phyloP scores from a whole-genome alignment of 2,113 vertebrate species.

The Macaca mulatta region DNA sequence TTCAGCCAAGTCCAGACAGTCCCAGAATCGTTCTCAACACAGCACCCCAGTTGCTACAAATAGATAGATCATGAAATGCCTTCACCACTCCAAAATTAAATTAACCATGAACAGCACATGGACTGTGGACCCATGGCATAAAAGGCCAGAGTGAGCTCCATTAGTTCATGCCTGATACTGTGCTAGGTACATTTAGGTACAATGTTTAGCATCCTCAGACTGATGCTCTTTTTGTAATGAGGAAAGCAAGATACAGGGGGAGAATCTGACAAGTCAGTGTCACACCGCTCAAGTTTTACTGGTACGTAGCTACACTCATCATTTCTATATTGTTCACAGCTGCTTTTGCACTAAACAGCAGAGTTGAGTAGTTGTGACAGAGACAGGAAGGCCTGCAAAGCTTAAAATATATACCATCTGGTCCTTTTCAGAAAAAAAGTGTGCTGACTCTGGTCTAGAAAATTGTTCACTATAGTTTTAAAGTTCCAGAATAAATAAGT shows the following conservation, averaged over 20 bases:
- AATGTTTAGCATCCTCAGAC: background rate
- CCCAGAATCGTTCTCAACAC: background rate
- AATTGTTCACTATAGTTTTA: background rate
- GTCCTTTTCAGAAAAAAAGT: background rate
- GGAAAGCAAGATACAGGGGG: background rate
- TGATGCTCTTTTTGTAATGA: background rate
- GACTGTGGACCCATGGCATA: background rate
- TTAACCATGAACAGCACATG: background rate
- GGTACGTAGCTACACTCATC: background rate
- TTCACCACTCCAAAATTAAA: background rate
- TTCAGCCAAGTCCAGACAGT: background rate
- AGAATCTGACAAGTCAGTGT: background rate
- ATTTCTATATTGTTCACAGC: background rate
- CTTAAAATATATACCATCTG: background rate
- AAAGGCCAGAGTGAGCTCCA: background rate
- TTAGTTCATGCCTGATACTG: background rate
- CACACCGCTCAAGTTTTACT: background rate
- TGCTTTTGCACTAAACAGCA: background rate
- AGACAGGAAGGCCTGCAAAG: background rate
- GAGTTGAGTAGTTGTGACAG: background rate
- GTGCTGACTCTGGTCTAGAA: background rate
- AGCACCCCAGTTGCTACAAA: background rate
- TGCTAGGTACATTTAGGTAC: too few relatives aligned
- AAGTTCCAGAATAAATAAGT: background rate
- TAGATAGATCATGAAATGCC: background rate